Percentiles rank a stretch among this genome's conserved stretches.
Conservation (phyloP, 2,797 vertebrate genomes). For the Cheracebus regulus region DNA sequence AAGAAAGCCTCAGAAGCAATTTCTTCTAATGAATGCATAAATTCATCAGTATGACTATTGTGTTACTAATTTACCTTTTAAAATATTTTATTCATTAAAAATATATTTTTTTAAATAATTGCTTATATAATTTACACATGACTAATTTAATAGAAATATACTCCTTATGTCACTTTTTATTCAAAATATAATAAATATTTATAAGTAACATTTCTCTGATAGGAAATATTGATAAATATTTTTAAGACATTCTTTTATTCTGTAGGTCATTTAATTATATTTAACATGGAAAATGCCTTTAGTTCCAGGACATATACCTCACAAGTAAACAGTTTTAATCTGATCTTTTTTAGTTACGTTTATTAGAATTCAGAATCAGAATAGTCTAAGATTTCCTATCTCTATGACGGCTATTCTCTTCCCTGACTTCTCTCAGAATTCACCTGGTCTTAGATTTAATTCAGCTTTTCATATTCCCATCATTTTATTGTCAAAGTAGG, state of each 20-base stretch:
- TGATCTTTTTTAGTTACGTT: conserved; percentile 65
- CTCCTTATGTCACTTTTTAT: conserved; percentile 60
- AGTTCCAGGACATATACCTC: conserved; percentile 72
- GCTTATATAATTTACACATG: conserved; percentile 68
- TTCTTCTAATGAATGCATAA: conserved; percentile 36
- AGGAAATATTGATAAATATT: conserved; percentile 74
- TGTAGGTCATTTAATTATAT: conserved; percentile 71
- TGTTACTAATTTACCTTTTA: conserved; percentile 67
- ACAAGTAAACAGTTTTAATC: conserved; percentile 76
- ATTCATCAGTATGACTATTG: conserved; percentile 44
- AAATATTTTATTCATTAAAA: conserved; percentile 78
- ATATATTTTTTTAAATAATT: conserved; percentile 68
- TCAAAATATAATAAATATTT: conserved; percentile 76
- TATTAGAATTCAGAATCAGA: conserved; percentile 64
- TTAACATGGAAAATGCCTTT: conserved; percentile 77
- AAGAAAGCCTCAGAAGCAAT: background rate
- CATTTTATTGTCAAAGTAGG: background rate
- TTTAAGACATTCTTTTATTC: conserved; percentile 74
- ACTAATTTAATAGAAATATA: conserved; percentile 70
- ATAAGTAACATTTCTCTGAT: conserved; percentile 69
- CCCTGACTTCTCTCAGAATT: background rate
- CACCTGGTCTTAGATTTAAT: background rate
- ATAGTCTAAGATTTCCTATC: conserved; percentile 50
- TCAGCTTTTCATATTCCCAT: background rate
- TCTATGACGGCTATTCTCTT: background rate